Evolutionary conservation across 2,888 invertebrate genomes (phyloP).

Genomic region (Drosophila demipolita): DNA sequence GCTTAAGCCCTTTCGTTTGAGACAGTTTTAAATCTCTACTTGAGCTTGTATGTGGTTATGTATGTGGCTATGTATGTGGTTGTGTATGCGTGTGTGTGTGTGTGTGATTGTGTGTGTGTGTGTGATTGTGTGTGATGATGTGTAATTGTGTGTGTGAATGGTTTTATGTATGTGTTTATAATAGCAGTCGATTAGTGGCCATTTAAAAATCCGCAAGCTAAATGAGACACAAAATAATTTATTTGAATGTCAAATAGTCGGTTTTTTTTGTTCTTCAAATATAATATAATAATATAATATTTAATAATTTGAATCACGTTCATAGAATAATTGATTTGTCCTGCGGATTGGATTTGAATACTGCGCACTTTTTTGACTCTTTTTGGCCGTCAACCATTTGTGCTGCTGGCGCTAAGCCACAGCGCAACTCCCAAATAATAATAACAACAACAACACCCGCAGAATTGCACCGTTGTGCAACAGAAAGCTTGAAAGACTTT

Average conservation of each 20-base stretch:
- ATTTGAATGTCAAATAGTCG: neutral
- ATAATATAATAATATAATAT: neutral
- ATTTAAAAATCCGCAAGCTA: neutral
- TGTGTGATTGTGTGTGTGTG: too few species aligned
- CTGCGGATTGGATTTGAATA: neutral
- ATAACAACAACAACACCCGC: conserved; percentile 1
- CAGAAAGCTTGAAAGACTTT: conserved; percentile 36
- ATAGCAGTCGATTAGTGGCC: neutral
- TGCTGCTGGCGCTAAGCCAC: conserved; percentile 24
- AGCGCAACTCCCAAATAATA: conserved; percentile 9
- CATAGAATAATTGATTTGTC: neutral
- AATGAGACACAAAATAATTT: neutral
- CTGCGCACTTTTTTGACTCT: neutral
- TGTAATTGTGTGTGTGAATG: neutral
- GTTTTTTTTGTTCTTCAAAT: neutral
- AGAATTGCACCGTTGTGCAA: neutral
- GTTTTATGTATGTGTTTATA: neutral
- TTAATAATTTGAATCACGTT: neutral
- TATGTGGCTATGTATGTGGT: neutral
- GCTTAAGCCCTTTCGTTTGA: neutral
- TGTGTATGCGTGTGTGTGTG: neutral
- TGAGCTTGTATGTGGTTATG: neutral
- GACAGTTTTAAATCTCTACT: neutral
- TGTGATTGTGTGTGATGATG: too few species aligned
- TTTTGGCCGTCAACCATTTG: conserved; percentile 59